phyloP scores from a whole-genome alignment of 2,888 invertebrate species.

The Zonitis immaculata region DNA sequence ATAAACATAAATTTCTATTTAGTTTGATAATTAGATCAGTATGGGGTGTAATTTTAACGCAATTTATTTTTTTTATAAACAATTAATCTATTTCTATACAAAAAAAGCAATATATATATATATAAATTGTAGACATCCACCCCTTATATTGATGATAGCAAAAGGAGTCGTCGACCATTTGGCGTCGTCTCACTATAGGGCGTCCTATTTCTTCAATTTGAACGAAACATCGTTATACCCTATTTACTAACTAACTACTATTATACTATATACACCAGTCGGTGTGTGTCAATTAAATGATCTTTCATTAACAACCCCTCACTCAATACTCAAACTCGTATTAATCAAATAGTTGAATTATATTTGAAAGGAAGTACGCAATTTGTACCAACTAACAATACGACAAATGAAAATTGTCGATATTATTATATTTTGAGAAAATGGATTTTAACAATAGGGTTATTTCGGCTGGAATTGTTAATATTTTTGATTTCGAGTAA shows the following conservation, averaged over 20 bases:
- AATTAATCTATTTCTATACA: constrained; percentile 3
- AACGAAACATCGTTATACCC: constrained; percentile 23
- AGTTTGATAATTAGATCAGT: neutral
- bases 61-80: no score
- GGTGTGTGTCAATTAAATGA: constrained; percentile 24
- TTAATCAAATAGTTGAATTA: constrained; percentile 21
- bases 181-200: constrained; percentile 25
- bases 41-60: no score
- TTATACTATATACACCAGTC: no score
- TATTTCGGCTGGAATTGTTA: no score
- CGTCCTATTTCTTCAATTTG: constrained; percentile 22
- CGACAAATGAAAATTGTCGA: constrained; percentile 10
- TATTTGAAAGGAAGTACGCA: constrained; percentile 14
- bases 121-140: constrained; percentile 17
- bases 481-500: no score
- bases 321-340: constrained; percentile 15
- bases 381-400: constrained; percentile 14
- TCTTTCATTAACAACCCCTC: neutral
- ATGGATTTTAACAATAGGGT: no score
- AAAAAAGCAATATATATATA: constrained; percentile 17
- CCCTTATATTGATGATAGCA: constrained; percentile 14
- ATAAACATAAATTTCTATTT: neutral
- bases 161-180: constrained; percentile 25
- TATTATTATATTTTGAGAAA: no score
- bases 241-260: no score